Conservation (phyloP, 2,113 vertebrate species). For the Dissostichus mawsoni region DNA sequence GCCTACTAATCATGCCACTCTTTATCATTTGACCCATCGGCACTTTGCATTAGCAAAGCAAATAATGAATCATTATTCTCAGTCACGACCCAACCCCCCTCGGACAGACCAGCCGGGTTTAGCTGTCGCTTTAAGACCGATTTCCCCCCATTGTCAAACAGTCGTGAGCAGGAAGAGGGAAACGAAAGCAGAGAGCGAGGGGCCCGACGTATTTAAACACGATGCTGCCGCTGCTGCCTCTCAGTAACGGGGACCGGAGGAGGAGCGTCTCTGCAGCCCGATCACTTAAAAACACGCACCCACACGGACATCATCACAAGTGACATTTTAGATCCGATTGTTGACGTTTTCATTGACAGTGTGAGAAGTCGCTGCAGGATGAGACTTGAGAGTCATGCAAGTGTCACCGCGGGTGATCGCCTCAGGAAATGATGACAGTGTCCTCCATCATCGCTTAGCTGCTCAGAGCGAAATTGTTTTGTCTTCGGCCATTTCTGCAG, state of each 20-base stretch:
- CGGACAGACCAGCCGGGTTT: constrained; percentile 17
- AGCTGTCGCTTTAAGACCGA: constrained; percentile 94
- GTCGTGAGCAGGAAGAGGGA: constrained; percentile 99
- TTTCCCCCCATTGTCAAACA: constrained; percentile 99
- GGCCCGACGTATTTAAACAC: constrained; percentile 84
- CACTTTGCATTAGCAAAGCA: constrained; percentile 21
- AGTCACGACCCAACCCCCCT: constrained; percentile 73
- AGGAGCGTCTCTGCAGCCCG: constrained; percentile 32
- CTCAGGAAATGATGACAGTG: constrained; percentile 72
- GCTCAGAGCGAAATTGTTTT: constrained; percentile 10
- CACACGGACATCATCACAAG: constrained; percentile 3
- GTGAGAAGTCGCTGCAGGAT: background rate
- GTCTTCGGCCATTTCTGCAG: constrained; percentile 48
- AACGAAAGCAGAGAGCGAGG: constrained; percentile 90
- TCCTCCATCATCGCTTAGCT: constrained; percentile 58
- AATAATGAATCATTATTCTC: constrained; percentile 66
- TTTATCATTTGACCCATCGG: constrained; percentile 48
- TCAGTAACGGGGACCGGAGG: constrained; percentile 49
- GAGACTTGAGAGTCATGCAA: constrained; percentile 35
- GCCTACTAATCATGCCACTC: constrained; percentile 1
- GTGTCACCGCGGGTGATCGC: constrained; percentile 58
- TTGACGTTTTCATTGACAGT: background rate
- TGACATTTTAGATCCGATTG: constrained; percentile 9
- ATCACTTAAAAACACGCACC: constrained; percentile 1
- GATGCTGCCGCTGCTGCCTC: constrained; percentile 51